These are phyloP conservation scores for Chascanopsetta lugubris DNA, from an alignment of 2,113 vertebrate genomes.

Conservation along the genomic window DNA sequence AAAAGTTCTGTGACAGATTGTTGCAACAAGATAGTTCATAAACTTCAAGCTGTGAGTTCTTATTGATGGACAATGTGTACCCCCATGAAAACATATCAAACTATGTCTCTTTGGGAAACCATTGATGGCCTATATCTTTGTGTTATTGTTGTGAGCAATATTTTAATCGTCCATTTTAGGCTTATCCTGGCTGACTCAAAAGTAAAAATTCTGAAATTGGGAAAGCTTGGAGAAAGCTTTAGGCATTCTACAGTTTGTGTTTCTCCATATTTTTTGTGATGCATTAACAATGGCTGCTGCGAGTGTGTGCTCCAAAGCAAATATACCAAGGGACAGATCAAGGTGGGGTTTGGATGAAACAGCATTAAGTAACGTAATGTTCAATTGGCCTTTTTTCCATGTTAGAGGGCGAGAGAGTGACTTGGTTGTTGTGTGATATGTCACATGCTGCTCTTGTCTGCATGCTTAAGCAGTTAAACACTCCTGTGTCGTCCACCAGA, in stretches of 20 bases:
- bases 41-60: slow-evolving; percentile 69
- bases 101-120: slow-evolving; percentile 70
- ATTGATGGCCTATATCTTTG: slow-evolving; percentile 97
- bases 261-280: slow-evolving; percentile 84
- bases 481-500: slow-evolving; percentile 37
- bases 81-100: slow-evolving; percentile 76
- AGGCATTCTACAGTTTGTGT: slow-evolving; percentile 85
- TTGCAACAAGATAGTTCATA: not conserved
- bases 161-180: slow-evolving; percentile 82
- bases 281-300: slow-evolving; percentile 92
- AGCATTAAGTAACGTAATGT: slow-evolving; percentile 55
- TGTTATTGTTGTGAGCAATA: slow-evolving; percentile 80
- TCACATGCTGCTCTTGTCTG: slow-evolving; percentile 36
- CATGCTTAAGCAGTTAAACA: slow-evolving; percentile 43
- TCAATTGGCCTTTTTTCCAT: slow-evolving; percentile 45
- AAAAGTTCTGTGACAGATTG: slow-evolving; percentile 36
- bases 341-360: slow-evolving; percentile 91
- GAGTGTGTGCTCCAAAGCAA: slow-evolving; percentile 97
- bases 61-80: slow-evolving; percentile 83
- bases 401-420: slow-evolving; percentile 11
- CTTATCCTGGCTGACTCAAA: slow-evolving; percentile 96
- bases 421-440: slow-evolving; percentile 34
- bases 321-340: slow-evolving; percentile 90
- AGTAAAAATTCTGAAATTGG: slow-evolving; percentile 81
- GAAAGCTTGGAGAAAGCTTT: slow-evolving; percentile 92